Evolutionary conservation across 2,797 vertebrate genomes (phyloP).

Genomic region (Geotrypetes seraphini): DNA sequence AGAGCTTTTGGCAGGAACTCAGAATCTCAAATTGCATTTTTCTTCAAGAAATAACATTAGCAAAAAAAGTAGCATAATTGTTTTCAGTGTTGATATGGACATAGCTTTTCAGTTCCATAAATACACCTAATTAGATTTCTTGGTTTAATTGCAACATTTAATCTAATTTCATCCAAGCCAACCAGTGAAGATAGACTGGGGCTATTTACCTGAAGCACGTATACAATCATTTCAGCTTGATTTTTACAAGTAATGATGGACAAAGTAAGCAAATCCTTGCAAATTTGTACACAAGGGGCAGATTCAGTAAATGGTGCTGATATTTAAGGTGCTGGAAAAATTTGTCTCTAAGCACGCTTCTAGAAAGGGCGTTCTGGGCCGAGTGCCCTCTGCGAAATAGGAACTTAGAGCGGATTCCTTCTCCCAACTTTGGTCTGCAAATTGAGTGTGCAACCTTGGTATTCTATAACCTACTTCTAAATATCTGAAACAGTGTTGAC

Average conservation of each 20-base stretch:
- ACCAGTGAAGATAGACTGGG: slow-evolving; percentile 22
- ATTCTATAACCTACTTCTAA: too few species aligned
- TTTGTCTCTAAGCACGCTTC: too few species aligned
- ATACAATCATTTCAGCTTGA: slow-evolving; percentile 9
- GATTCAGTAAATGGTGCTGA: too few species aligned
- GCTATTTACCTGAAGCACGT: slow-evolving; percentile 26
- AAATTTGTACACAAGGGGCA: too few species aligned
- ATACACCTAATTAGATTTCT: slow-evolving; percentile 16
- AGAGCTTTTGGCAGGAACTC: slow-evolving; percentile 30
- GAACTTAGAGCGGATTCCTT: too few species aligned
- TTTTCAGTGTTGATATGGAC: slow-evolving; percentile 31
- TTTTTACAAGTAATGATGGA: slow-evolving; percentile 15
- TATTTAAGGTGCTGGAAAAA: too few species aligned
- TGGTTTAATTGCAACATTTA: slow-evolving; percentile 12
- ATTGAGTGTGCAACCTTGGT: too few species aligned
- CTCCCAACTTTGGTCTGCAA: too few species aligned
- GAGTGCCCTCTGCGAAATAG: too few species aligned
- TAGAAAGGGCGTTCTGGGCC: too few species aligned
- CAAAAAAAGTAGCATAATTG: slow-evolving; percentile 29
- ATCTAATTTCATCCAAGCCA: slow-evolving; percentile 26
- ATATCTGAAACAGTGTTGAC: too few species aligned
- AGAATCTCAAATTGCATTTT: slow-evolving; percentile 38
- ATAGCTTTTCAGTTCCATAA: slow-evolving; percentile 28
- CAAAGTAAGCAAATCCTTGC: too few species aligned
- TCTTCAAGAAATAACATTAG: slow-evolving; percentile 25